Evolutionary conservation across 2,113 vertebrate species (phyloP).

Genomic region (Octodon degus): DNA sequence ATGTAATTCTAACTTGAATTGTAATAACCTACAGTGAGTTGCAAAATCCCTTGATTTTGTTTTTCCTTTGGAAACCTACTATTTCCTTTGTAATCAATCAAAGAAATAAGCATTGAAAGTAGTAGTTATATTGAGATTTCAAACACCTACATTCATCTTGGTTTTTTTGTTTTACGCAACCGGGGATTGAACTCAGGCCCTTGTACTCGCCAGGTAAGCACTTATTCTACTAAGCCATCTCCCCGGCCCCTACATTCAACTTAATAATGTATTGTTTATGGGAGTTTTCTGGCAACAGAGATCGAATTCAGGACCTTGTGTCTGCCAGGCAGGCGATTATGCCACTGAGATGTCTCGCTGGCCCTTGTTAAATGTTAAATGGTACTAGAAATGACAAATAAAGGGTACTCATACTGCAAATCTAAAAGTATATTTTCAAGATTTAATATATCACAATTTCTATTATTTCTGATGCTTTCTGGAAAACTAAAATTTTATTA

Average conservation of each 20-base stretch:
- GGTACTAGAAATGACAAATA: slow-evolving; percentile 29
- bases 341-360: too few species aligned
- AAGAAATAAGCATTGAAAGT: background rate
- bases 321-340: too few species aligned
- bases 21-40: background rate
- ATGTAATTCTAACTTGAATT: background rate
- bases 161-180: too few species aligned
- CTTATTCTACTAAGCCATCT: too few species aligned
- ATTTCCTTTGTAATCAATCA: slow-evolving; percentile 43
- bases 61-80: slow-evolving; percentile 1
- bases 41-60: slow-evolving; percentile 21
- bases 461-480: slow-evolving; percentile 3
- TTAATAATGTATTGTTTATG: too few species aligned
- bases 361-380: background rate
- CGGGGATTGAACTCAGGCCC: too few species aligned
- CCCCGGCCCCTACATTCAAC: too few species aligned
- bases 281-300: too few species aligned
- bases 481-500: background rate
- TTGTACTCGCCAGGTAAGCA: too few species aligned
- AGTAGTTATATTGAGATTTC: background rate
- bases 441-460: slow-evolving; percentile 19
- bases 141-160: background rate
- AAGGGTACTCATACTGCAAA: slow-evolving; percentile 20
- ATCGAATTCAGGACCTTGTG: too few species aligned
- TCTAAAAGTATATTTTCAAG: background rate